These are phyloP conservation scores for Caranx melampygus DNA, from an alignment of 2,113 vertebrate species.

Conservation along the genomic window DNA sequence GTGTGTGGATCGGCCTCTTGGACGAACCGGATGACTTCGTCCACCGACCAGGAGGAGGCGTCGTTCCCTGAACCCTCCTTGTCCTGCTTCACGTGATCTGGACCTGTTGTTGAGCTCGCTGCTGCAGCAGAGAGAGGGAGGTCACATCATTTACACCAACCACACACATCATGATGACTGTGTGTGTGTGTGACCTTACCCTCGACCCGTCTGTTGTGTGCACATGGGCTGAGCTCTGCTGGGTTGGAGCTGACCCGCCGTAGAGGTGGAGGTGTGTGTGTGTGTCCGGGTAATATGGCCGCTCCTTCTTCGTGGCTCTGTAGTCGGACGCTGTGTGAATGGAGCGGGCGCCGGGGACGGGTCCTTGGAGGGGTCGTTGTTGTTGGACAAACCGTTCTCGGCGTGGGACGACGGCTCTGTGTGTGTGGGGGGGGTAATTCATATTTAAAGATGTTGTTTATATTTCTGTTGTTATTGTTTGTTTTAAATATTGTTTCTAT, in stretches of 20 bases:
- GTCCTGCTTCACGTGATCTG: constrained; percentile 88
- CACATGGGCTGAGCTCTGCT: constrained; percentile 82
- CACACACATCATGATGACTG: background rate
- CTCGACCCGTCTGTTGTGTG: constrained; percentile 88
- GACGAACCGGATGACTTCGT: constrained; percentile 94
- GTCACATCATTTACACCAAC: background rate
- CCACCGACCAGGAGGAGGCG: constrained; percentile 93
- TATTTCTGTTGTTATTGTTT: no score
- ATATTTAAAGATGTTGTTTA: no score
- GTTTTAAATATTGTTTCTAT: no score
- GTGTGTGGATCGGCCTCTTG: constrained; percentile 92
- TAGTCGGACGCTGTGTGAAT: constrained; percentile 66
- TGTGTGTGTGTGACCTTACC: constrained; percentile 80
- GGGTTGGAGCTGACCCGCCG: constrained; percentile 83
- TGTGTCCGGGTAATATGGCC: constrained; percentile 70
- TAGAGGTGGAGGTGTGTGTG: constrained; percentile 73
- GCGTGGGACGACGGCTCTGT: constrained; percentile 76
- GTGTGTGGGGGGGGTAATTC: background rate
- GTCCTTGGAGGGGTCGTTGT: constrained; percentile 65
- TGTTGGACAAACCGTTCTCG: constrained; percentile 80
- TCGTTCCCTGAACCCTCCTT: constrained; percentile 80
- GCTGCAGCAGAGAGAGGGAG: constrained; percentile 75
- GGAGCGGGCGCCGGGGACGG: constrained; percentile 29
- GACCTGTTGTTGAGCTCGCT: constrained; percentile 92
- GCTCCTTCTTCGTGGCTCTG: constrained; percentile 73